Conservation (phyloP, 2,888 invertebrate species). For the Carabus problematicus region DNA sequence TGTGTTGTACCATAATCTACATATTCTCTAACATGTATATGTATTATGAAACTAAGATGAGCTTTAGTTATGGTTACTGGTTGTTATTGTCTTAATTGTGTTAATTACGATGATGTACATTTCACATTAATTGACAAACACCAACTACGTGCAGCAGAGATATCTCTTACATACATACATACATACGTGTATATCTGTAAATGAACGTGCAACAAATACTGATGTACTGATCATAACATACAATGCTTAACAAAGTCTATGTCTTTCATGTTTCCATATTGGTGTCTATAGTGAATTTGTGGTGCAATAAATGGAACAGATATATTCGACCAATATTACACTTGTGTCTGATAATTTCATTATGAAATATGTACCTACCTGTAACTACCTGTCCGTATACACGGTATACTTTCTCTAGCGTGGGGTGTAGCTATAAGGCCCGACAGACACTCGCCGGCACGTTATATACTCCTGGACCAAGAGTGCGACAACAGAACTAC, state of each 20-base stretch:
- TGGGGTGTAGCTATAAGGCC: too few relatives aligned
- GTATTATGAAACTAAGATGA: too few relatives aligned
- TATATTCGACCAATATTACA: slow-evolving; percentile 43
- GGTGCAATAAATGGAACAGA: slow-evolving; percentile 57
- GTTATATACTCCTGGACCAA: too few relatives aligned
- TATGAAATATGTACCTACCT: neutral
- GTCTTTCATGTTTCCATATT: slow-evolving; percentile 50
- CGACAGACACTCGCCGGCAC: too few relatives aligned
- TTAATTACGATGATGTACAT: neutral
- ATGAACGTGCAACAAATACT: neutral
- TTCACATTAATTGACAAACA: neutral
- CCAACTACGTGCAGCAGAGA: neutral
- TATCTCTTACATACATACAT: slow-evolving; percentile 3
- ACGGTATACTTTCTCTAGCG: too few relatives aligned
- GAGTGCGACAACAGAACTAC: too few relatives aligned
- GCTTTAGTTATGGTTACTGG: too few relatives aligned
- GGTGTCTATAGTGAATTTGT: slow-evolving; percentile 54
- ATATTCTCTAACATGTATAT: too few relatives aligned
- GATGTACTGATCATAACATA: neutral
- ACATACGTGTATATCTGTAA: neutral
- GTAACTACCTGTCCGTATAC: neutral
- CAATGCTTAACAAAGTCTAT: slow-evolving; percentile 27
- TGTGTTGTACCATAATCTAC: too few relatives aligned
- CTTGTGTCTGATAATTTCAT: too few relatives aligned
- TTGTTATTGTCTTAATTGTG: too few relatives aligned